phyloP scores from a whole-genome alignment of 2,888 invertebrate species.

The Papilio protenor region DNA sequence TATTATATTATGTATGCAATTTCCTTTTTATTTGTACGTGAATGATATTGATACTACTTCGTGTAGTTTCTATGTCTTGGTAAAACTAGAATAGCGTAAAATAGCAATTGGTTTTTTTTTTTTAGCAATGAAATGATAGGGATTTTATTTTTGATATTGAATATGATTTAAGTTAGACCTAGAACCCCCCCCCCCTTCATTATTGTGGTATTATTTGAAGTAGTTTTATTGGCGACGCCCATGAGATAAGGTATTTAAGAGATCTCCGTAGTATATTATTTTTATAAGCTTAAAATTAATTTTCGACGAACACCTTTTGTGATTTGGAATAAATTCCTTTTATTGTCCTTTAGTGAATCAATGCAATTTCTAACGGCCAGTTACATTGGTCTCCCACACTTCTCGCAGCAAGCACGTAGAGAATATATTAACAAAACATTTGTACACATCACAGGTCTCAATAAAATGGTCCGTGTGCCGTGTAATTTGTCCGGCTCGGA shows the following conservation, averaged over 20 bases:
- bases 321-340: slow-evolving; percentile 51
- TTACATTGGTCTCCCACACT: slow-evolving; percentile 46
- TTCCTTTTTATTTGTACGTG: neutral
- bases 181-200: too few species aligned
- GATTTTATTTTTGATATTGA: too few species aligned
- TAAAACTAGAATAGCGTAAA: neutral
- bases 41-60: neutral
- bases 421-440: slow-evolving; percentile 34
- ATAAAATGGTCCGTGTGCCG: slow-evolving; percentile 44
- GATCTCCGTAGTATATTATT: neutral
- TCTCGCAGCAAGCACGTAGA: neutral
- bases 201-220: too few species aligned
- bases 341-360: slow-evolving; percentile 56
- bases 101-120: neutral
- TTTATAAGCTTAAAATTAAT: slow-evolving; percentile 2
- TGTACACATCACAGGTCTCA: slow-evolving; percentile 42
- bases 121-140: too few species aligned
- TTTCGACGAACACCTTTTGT: slow-evolving; percentile 51
- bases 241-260: too few species aligned
- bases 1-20: neutral
- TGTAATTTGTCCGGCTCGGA: slow-evolving; percentile 50
- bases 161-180: too few species aligned
- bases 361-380: slow-evolving; percentile 52
- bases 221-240: too few species aligned
- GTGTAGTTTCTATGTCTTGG: neutral